A percentile compares a stretch with the other conserved stretches of the same genome.
phyloP scores from a whole-genome alignment of 2,888 invertebrate genomes.

The Corythucha ciliata region DNA sequence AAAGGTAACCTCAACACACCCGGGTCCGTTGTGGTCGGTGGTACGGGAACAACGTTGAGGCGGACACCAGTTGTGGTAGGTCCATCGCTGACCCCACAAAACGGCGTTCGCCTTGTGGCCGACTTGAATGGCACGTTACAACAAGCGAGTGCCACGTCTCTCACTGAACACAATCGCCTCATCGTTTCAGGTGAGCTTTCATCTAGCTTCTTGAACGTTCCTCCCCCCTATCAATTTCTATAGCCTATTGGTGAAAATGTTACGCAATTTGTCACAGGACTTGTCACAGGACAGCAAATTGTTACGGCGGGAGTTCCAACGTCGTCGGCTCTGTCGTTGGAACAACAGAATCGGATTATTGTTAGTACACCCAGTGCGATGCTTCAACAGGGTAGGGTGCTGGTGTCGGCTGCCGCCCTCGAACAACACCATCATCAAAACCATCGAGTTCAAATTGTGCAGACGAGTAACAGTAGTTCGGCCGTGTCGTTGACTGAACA shows the following conservation, averaged over 20 bases:
- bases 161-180: slow-evolving; percentile 31
- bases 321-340: slow-evolving; percentile 29
- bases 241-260: slow-evolving; percentile 21
- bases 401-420: slow-evolving; percentile 26
- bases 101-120: slow-evolving; percentile 36
- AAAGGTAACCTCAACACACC: slow-evolving; percentile 29
- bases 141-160: slow-evolving; percentile 24
- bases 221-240: slow-evolving; percentile 17
- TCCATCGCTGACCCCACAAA: slow-evolving; percentile 32
- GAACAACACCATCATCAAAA: slow-evolving; percentile 34
- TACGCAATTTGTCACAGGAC: too few species aligned
- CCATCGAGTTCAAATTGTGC: slow-evolving; percentile 34
- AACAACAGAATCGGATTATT: slow-evolving; percentile 34
- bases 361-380: slow-evolving; percentile 30
- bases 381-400: slow-evolving; percentile 31
- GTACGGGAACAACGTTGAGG: slow-evolving; percentile 25
- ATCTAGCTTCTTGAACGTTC: too few species aligned
- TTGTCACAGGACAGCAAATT: too few species aligned
- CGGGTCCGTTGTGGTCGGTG: slow-evolving; percentile 30
- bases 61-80: slow-evolving; percentile 31
- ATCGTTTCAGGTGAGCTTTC: slow-evolving; percentile 32
- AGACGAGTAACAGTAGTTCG: slow-evolving; percentile 29
- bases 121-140: slow-evolving; percentile 33
- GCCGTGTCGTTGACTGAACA: slow-evolving; percentile 32
- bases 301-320: slow-evolving; percentile 34